Evolutionary conservation across 2,797 vertebrate species (phyloP).

Genomic region (Enteromius mattozi): DNA sequence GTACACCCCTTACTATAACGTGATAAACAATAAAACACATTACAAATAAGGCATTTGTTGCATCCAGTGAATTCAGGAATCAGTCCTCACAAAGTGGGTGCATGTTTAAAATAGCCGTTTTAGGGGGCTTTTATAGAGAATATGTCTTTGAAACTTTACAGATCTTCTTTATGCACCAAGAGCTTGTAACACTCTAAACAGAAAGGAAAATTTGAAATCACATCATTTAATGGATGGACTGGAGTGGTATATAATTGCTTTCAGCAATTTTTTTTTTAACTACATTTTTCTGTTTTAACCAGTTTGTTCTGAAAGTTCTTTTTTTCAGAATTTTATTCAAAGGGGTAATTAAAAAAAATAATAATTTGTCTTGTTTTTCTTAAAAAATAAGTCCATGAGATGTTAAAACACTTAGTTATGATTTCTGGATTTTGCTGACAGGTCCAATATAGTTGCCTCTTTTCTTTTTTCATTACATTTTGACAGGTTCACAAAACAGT

Average conservation of each 20-base stretch:
- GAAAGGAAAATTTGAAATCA: too few relatives aligned
- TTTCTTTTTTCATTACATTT: slow-evolving; percentile 3
- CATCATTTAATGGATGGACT: background rate
- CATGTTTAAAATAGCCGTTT: too few relatives aligned
- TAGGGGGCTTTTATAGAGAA: too few relatives aligned
- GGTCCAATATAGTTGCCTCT: background rate
- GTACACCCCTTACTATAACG: too few relatives aligned
- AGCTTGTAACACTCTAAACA: too few relatives aligned
- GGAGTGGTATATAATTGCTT: background rate
- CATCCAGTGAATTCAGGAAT: too few relatives aligned
- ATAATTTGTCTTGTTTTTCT: background rate
- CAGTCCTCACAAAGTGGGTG: too few relatives aligned
- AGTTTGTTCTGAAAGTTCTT: background rate
- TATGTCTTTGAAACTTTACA: too few relatives aligned
- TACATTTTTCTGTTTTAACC: background rate
- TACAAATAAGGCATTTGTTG: too few relatives aligned
- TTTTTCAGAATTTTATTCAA: background rate
- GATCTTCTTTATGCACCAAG: too few relatives aligned
- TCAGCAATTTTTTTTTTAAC: background rate
- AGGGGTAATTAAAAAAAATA: background rate
- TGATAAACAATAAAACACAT: too few relatives aligned
- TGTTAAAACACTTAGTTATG: background rate
- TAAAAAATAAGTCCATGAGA: background rate
- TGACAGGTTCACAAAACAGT: slow-evolving; percentile 12
- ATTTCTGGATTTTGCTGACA: slow-evolving; percentile 4